Evolutionary conservation across 2,797 vertebrate genomes (phyloP), one percentile per base, ranked within the genome.

Genomic region (Falco naumanni): DNA sequence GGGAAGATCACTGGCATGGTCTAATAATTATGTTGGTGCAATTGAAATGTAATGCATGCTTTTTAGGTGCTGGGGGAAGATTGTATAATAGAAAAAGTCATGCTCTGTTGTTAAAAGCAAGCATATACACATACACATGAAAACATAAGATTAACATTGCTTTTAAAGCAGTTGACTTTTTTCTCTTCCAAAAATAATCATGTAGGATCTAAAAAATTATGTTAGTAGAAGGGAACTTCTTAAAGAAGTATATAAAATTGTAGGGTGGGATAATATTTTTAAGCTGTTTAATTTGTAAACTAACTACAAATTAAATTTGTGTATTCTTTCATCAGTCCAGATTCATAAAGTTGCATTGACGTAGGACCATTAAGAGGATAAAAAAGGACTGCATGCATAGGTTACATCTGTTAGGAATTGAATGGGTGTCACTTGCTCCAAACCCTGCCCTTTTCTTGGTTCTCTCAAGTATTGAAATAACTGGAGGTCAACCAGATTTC

Each of bases 381-480:
- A 71, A 65, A 65, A 89, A 70, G 18, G 57, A 39, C n/a, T 59
- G 10, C 39, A 31, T 74, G n/a, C 24, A 20, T 11, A 72, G 70
- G 48, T 87, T 92, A 24, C 4, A 13, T 84, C n/a, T 77, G 0
- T 82, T 57, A 76, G 75, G 75, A 92, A 54, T 1, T 59, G 68
- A 80, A 53, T 15, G 4, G n/a, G 17, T 43, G 53, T 86, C 28
- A 41, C 29, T 63, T 83, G 16, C 37, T 92, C 68, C 51, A 94
- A 43, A 71, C 34, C 17, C 21, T 93, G 57, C 39, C 34, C 39
- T 81, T 86, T 71, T 65, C 10, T 28, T 87, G 33, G 5, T 77
- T 70, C 13, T 87, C 76, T 71, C 54, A 90, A 89, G 64, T 77
- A 61, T 28, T 80, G 75, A 87, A 94, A 68, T 93, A 95, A 68